Evolutionary conservation across 2,888 invertebrate genomes (phyloP), one percentile per base, ranked within the genome.

Genomic region (Molorchus minor): DNA sequence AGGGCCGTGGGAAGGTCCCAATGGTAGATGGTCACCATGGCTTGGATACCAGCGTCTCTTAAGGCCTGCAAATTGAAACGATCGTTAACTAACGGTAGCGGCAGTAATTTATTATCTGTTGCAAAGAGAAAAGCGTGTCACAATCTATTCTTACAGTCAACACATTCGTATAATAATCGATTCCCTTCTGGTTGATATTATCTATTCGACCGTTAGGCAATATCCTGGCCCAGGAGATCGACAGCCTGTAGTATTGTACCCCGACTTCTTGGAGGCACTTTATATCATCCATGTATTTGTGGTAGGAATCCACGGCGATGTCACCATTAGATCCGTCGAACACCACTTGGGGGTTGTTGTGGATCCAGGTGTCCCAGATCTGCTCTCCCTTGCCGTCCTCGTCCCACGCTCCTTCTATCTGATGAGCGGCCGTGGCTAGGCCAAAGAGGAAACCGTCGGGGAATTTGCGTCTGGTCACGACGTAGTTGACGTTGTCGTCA

Each of bases 251-350:
- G 72, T 82, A 83, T 52, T 80, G 68, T 1, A 85, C 84, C 0
- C 87, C 87, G 0, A 89, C 77, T 21, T 83, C 75, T 56, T 82
- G 83, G 59, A 90, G 71, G 41, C 88, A 74, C 19, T 77, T 71
- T 0, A 89, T 84, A 67, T 91, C 91, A 29, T 86, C 84, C 68
- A 82, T 82, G 75, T 84, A 86, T 66, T 80, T 83, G 77, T 88
- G 86, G 76, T 89, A 90, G 15, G 88, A 88, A 75, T 90, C 87
- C 44, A 86, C 85, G 0, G 89, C 86, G 0, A 87, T 79, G 69
- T 90, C 88, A 0, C 85, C 89, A 53, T 84, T 88, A 0, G 83
- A 30, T 13, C 47, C 25, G 38, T 64, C 61, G 19, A 44, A 35
- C 2, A 54, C 53, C 4, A 21, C 36, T 30, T 45, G 20, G 1